A percentile compares a stretch with the other conserved stretches of the same genome.
Evolutionary conservation across 2,888 invertebrate species (phyloP).

Genomic region (Brachylomia viminalis): DNA sequence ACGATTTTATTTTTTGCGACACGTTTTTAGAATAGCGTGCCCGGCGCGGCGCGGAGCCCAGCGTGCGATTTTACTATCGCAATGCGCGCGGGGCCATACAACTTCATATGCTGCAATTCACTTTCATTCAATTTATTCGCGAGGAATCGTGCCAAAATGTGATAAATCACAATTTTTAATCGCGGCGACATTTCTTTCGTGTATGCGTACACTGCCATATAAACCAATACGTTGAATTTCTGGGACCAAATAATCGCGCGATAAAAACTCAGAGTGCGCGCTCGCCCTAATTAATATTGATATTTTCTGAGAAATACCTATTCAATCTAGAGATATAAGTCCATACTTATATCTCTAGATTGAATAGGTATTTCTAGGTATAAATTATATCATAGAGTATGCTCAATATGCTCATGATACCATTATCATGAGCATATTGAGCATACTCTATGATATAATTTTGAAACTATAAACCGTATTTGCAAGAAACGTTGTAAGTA

Average conservation of each 20-base stretch:
- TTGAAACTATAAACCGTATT: neutral
- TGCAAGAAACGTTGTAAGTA: neutral
- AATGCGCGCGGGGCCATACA: neutral
- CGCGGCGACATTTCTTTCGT: neutral
- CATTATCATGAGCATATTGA: neutral
- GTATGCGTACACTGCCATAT: neutral
- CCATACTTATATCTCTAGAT: too few relatives aligned
- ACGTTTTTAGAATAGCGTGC: neutral
- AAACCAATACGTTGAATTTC: neutral
- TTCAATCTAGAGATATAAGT: neutral
- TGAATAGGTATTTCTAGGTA: too few relatives aligned
- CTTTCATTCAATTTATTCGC: neutral
- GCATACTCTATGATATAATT: neutral
- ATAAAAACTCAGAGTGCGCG: too few relatives aligned
- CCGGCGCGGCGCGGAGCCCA: fast-evolving
- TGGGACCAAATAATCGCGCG: neutral
- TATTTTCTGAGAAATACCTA: neutral
- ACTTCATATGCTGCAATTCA: neutral
- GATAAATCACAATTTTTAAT: neutral
- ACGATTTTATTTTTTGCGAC: neutral
- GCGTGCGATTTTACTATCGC: neutral
- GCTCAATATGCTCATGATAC: too few relatives aligned
- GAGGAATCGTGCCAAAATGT: neutral
- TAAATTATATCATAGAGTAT: too few relatives aligned
- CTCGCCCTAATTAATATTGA: too few relatives aligned